phyloP scores from a whole-genome alignment of 2,888 invertebrate genomes.

The Taphrorychus bicolor region DNA sequence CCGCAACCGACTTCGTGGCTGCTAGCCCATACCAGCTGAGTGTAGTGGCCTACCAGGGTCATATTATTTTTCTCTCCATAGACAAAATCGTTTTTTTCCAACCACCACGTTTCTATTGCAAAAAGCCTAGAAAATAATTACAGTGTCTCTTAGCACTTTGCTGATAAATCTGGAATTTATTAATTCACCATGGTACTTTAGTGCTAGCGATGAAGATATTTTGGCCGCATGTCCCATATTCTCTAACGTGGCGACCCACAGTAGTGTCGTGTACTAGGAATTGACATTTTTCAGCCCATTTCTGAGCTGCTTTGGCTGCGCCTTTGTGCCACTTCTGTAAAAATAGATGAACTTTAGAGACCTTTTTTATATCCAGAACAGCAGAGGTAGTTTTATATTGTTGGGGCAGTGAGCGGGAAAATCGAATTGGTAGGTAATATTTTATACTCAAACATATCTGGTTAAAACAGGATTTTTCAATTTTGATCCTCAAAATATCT shows the following conservation, averaged over 20 bases:
- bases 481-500: too few species aligned
- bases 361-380: too few species aligned
- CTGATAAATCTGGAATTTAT: background rate
- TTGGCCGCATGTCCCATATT: constrained; percentile 79
- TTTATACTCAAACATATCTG: too few species aligned
- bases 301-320: constrained; percentile 75
- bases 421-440: too few species aligned
- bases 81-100: constrained; percentile 76
- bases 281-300: constrained; percentile 75
- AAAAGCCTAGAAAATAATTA: constrained; percentile 68
- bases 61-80: constrained; percentile 69
- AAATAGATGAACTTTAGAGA: background rate
- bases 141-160: background rate
- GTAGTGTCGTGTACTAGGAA: constrained; percentile 74
- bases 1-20: constrained; percentile 81
- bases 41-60: constrained; percentile 77
- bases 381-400: too few species aligned
- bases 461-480: too few species aligned
- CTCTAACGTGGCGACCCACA: constrained; percentile 69
- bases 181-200: constrained; percentile 76
- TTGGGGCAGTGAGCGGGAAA: too few species aligned
- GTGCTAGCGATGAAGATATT: constrained; percentile 83
- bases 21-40: constrained; percentile 84
- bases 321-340: constrained; percentile 75
- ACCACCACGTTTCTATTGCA: constrained; percentile 79